Percentiles rank a stretch among this genome's conserved stretches.
phyloP scores from a whole-genome alignment of 1,140 invertebrate species.

The Lasaia peninsularis region DNA sequence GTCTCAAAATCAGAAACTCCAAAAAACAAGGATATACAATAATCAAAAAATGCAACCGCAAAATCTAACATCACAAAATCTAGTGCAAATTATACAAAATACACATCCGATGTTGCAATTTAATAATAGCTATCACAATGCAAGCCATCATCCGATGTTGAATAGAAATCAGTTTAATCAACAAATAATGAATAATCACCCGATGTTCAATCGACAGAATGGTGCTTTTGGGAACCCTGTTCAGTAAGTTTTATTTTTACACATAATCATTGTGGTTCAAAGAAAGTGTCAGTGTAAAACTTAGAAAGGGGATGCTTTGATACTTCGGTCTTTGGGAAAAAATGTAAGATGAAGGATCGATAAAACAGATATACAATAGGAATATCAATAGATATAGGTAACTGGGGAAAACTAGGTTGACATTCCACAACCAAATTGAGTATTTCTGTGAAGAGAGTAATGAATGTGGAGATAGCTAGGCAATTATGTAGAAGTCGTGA shows the following conservation, averaged over 20 bases:
- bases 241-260: constrained; percentile 50
- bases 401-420: too few relatives aligned
- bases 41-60: constrained; percentile 35
- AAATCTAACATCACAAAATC: constrained; percentile 57
- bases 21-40: constrained; percentile 52
- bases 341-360: too few relatives aligned
- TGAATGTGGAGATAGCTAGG: too few relatives aligned
- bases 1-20: constrained; percentile 24
- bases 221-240: constrained; percentile 41
- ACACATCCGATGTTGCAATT: constrained; percentile 77
- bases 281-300: too few relatives aligned
- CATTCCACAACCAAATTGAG: too few relatives aligned
- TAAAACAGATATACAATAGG: too few relatives aligned
- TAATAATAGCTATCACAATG: constrained; percentile 65
- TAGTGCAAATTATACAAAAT: constrained; percentile 79
- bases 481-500: too few relatives aligned
- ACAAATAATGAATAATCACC: constrained; percentile 41
- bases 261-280: too few relatives aligned
- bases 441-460: too few relatives aligned
- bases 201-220: constrained; percentile 49
- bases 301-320: too few relatives aligned
- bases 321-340: too few relatives aligned
- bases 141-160: constrained; percentile 64
- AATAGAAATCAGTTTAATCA: constrained; percentile 41
- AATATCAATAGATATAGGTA: too few relatives aligned